Percentiles rank a stretch among this genome's conserved stretches.
phyloP scores from a whole-genome alignment of 2,888 invertebrate species.

The Tetrapedia diversipes region DNA sequence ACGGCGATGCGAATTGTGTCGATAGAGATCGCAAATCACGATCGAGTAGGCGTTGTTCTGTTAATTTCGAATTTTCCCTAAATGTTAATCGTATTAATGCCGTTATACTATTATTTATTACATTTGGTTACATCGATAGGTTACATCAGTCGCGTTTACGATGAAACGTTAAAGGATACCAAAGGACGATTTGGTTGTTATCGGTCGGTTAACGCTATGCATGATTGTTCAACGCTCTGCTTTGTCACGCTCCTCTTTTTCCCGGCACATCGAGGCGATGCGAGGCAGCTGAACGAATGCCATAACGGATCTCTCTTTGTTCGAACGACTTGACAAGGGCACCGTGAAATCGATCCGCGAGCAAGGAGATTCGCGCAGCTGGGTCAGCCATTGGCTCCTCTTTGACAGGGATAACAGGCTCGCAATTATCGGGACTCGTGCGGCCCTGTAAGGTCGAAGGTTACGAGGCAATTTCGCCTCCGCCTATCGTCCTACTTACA shows the following conservation, averaged over 20 bases:
- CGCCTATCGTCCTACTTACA: conserved; percentile 73
- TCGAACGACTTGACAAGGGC: conserved; percentile 11
- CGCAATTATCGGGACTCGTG: conserved; percentile 74
- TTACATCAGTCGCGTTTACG: too few species aligned
- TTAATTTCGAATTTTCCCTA: too few species aligned
- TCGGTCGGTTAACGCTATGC: too few species aligned
- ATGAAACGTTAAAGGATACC: too few species aligned
- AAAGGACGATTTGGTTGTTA: too few species aligned
- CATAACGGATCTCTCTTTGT: conserved; percentile 27
- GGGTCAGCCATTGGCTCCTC: conserved; percentile 56
- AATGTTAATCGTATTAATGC: too few species aligned
- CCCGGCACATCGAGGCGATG: background rate
- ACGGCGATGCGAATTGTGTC: background rate
- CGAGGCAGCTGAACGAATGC: background rate
- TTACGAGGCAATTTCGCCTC: conserved; percentile 75
- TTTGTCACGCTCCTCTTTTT: background rate
- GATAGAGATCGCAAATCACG: too few species aligned
- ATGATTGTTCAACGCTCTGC: too few species aligned
- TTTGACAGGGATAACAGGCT: conserved; percentile 68
- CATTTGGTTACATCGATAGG: too few species aligned
- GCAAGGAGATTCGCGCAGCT: conserved; percentile 40
- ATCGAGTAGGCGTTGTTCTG: too few species aligned
- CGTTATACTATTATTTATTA: too few species aligned
- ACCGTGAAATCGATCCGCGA: conserved; percentile 42
- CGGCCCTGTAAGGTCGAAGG: conserved; percentile 72